A percentile compares a stretch with the other conserved stretches of the same genome.
These are phyloP conservation scores for Euwallacea fornicatus DNA, from an alignment of 1,140 invertebrate genomes.

Conservation along the genomic window DNA sequence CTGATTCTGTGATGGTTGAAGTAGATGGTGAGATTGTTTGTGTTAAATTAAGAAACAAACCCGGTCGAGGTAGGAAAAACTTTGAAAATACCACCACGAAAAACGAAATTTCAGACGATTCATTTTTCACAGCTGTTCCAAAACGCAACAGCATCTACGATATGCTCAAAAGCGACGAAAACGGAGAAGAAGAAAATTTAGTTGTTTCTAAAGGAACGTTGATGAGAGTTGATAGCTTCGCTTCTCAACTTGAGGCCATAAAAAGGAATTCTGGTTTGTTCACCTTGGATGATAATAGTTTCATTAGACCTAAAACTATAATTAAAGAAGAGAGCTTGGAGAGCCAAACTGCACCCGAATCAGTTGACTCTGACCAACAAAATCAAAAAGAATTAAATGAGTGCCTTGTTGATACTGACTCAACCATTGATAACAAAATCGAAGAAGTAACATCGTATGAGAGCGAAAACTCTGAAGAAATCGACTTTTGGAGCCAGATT, in stretches of 20 bases:
- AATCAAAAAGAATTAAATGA: background rate
- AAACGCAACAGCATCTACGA: slow-evolving; percentile 35
- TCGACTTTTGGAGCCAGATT: slow-evolving; percentile 44
- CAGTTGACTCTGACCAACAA: background rate
- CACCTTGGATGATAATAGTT: slow-evolving; percentile 22
- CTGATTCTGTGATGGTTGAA: slow-evolving; percentile 23
- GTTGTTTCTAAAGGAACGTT: slow-evolving; percentile 27
- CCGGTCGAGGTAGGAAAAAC: background rate
- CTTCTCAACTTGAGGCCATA: slow-evolving; percentile 34
- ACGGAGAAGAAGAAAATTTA: slow-evolving; percentile 15
- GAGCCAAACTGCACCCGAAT: background rate
- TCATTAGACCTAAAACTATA: background rate
- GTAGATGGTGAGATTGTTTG: slow-evolving; percentile 22
- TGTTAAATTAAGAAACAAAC: slow-evolving; percentile 30
- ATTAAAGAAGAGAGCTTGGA: slow-evolving; percentile 22
- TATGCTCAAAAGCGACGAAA: slow-evolving; percentile 28
- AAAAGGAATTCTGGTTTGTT: slow-evolving; percentile 36
- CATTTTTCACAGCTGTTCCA: slow-evolving; percentile 13
- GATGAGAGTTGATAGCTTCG: slow-evolving; percentile 39
- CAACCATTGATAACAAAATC: slow-evolving; percentile 3
- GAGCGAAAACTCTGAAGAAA: slow-evolving; percentile 32
- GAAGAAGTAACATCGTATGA: background rate
- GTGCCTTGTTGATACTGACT: background rate
- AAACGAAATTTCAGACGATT: slow-evolving; percentile 4
- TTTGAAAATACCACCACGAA: background rate